Conservation (phyloP, 2,113 vertebrate genomes). For the Anser cygnoides region DNA sequence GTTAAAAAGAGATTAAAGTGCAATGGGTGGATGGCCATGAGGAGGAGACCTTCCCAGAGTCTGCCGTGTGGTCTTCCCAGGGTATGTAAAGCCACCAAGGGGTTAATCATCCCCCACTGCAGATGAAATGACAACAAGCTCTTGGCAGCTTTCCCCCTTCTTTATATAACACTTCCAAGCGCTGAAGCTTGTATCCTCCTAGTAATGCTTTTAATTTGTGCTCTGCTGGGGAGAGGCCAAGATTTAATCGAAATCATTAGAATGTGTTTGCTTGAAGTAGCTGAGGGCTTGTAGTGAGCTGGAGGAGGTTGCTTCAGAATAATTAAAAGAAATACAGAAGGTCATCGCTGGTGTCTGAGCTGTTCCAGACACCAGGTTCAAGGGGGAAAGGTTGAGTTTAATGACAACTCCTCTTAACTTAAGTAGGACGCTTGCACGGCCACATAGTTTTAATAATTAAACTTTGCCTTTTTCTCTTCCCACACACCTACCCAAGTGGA, state of each 20-base stretch:
- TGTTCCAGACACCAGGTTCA: conserved; percentile 71
- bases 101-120: conserved; percentile 70
- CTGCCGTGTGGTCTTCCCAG: neutral
- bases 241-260: conserved; percentile 87
- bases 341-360: conserved; percentile 66
- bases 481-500: conserved; percentile 61
- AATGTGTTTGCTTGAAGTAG: conserved; percentile 85
- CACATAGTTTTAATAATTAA: conserved; percentile 70
- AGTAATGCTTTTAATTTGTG: conserved; percentile 86
- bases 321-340: conserved; percentile 81
- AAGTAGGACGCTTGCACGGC: conserved; percentile 68
- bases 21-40: neutral
- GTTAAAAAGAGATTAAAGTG: neutral
- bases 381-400: conserved; percentile 75
- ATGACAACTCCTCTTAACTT: conserved; percentile 62
- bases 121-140: conserved; percentile 76
- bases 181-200: conserved; percentile 78
- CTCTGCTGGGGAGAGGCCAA: conserved; percentile 83
- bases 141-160: conserved; percentile 76
- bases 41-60: neutral
- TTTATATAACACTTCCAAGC: conserved; percentile 81
- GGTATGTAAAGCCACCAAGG: conserved; percentile 26
- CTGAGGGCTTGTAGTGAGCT: conserved; percentile 72
- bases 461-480: conserved; percentile 61
- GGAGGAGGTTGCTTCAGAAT: conserved; percentile 74